Evolutionary conservation across 2,888 invertebrate genomes (phyloP).

Genomic region (Polymixis flavicincta): DNA sequence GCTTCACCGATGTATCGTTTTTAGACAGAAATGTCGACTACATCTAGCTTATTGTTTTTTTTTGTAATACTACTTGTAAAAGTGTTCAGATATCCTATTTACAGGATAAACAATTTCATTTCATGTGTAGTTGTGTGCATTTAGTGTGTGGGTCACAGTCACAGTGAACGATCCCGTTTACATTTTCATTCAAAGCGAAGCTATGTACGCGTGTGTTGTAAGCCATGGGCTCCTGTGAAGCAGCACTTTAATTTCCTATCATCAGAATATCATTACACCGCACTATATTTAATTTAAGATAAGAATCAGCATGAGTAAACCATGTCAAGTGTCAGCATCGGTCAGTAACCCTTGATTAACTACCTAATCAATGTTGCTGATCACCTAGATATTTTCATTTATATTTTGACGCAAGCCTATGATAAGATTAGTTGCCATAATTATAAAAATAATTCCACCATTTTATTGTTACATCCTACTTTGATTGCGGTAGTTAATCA

Average conservation of each 20-base stretch:
- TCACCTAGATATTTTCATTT: conserved; percentile 6
- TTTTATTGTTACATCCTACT: conserved; percentile 3
- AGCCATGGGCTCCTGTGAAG: background rate
- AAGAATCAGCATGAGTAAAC: background rate
- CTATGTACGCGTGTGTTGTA: background rate
- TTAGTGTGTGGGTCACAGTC: too few species aligned
- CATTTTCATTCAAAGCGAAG: too few species aligned
- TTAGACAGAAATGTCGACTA: too few species aligned
- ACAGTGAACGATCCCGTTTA: too few species aligned
- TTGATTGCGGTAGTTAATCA: conserved; percentile 5
- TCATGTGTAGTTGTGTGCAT: too few species aligned
- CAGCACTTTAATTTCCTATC: background rate
- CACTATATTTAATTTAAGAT: background rate
- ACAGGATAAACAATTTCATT: too few species aligned
- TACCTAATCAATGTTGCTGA: conserved; percentile 24
- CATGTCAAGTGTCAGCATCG: background rate
- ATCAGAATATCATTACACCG: background rate
- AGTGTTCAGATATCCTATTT: too few species aligned
- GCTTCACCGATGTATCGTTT: too few species aligned
- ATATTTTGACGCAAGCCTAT: background rate
- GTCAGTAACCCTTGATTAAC: conserved; percentile 31
- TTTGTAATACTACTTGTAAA: too few species aligned
- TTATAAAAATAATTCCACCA: conserved; percentile 38
- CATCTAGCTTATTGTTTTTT: too few species aligned
- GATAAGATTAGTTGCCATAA: conserved; percentile 40